phyloP scores from a whole-genome alignment of 2,113 vertebrate species.

The Heloderma charlesbogerti region DNA sequence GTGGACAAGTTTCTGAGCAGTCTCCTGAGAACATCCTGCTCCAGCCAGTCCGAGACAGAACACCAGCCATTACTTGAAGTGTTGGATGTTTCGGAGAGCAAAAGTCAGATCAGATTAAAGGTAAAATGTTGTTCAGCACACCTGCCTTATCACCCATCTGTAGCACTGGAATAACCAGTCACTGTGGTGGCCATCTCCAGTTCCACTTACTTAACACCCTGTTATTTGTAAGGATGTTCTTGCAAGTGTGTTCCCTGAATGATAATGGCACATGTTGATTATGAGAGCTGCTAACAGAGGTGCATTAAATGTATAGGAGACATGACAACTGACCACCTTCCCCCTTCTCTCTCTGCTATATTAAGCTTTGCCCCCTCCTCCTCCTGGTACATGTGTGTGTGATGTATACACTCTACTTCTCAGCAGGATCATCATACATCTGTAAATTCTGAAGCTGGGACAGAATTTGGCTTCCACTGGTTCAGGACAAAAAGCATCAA shows the following conservation, averaged over 20 bases:
- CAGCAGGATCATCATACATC: too few relatives aligned
- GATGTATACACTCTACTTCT: background rate
- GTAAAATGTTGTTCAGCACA: constrained; percentile 65
- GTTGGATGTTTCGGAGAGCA: constrained; percentile 73
- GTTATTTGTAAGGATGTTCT: too few relatives aligned
- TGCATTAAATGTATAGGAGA: background rate
- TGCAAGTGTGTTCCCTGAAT: background rate
- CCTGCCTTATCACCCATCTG: constrained; percentile 11
- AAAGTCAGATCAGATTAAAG: constrained; percentile 77
- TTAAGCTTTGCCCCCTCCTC: background rate
- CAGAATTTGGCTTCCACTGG: background rate
- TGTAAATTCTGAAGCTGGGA: background rate
- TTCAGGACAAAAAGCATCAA: background rate
- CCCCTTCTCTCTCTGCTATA: background rate
- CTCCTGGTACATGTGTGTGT: background rate
- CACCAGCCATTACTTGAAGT: constrained; percentile 75
- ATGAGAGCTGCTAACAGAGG: background rate
- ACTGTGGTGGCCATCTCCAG: background rate
- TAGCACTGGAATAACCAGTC: background rate
- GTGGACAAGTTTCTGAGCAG: constrained; percentile 75
- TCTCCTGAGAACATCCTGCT: constrained; percentile 47
- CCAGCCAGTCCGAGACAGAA: constrained; percentile 39
- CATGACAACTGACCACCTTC: background rate
- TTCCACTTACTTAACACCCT: too few relatives aligned
- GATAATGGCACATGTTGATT: background rate